Conservation (phyloP, 2,113 vertebrate species). For the Athene noctua region DNA sequence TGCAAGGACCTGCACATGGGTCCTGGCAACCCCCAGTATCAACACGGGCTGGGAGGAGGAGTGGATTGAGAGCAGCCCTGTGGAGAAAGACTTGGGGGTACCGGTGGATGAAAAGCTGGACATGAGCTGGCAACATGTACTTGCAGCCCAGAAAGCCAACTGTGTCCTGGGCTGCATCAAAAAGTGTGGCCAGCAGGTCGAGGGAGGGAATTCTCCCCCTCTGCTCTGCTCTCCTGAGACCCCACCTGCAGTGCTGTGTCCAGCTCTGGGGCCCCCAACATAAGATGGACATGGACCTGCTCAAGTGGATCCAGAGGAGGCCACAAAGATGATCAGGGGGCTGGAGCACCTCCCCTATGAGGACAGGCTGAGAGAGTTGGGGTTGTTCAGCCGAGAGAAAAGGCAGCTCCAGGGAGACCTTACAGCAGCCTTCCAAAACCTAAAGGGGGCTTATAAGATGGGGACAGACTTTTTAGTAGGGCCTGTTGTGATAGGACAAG, state of each 20-base stretch:
- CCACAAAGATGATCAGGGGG: not conserved
- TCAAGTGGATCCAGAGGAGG: not conserved
- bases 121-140: rapidly evolving
- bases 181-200: rapidly evolving
- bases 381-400: not conserved
- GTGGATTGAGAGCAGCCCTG: not conserved
- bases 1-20: not conserved
- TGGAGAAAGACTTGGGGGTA: no score
- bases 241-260: not conserved
- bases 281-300: not conserved
- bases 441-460: no score
- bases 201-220: not conserved
- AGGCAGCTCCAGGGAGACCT: not conserved
- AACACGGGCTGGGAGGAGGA: not conserved
- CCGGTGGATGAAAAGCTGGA: not conserved
- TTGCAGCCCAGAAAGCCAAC: rapidly evolving
- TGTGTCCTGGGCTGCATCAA: rapidly evolving
- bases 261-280: rapidly evolving
- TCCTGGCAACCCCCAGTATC: rapidly evolving
- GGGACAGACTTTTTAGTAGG: not conserved
- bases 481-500: not conserved
- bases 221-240: not conserved
- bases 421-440: not conserved
- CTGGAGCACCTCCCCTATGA: not conserved
- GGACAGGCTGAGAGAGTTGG: not conserved